A percentile compares a stretch with the other conserved stretches of the same genome.
These are phyloP conservation scores for Agonopterix arenella DNA, from an alignment of 2,888 invertebrate species.

Conservation along the genomic window DNA sequence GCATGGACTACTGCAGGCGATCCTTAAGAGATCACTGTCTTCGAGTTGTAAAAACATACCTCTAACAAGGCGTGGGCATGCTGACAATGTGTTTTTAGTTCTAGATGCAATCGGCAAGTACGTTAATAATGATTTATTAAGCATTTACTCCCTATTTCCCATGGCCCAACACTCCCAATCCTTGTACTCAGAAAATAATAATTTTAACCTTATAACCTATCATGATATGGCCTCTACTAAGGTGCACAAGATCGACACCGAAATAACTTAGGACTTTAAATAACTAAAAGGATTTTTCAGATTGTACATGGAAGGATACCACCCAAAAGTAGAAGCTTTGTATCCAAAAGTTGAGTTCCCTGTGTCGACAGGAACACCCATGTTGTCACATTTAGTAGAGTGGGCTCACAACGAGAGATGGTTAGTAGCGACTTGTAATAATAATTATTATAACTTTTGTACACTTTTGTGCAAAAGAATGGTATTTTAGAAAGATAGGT, in stretches of 20 bases:
- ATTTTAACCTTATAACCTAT: not conserved
- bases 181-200: not conserved
- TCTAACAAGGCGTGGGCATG: conserved; percentile 82
- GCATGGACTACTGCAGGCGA: conserved; percentile 91
- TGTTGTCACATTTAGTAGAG: conserved; percentile 85
- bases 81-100: conserved; percentile 75
- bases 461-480: not conserved
- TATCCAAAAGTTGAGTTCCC: conserved; percentile 87
- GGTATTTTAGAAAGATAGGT: not conserved
- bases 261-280: no score
- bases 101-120: conserved; percentile 80
- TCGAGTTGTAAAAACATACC: conserved; percentile 81
- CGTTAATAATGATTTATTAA: conserved; percentile 22
- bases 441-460: not conserved
- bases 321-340: conserved; percentile 81
- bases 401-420: conserved; percentile 89
- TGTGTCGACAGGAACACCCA: conserved; percentile 89
- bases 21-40: conserved; percentile 85
- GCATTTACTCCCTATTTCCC: not conserved
- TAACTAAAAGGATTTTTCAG: conserved; percentile 44
- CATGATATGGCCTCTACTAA: no score
- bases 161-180: not conserved
- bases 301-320: conserved; percentile 84
- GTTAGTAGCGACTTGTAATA: conserved; percentile 28
- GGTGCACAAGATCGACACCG: no score